A percentile compares a stretch with the other conserved stretches of the same genome.
These are phyloP conservation scores for Tanytarsus gracilentus DNA, from an alignment of 2,888 invertebrate genomes.

Conservation along the genomic window DNA sequence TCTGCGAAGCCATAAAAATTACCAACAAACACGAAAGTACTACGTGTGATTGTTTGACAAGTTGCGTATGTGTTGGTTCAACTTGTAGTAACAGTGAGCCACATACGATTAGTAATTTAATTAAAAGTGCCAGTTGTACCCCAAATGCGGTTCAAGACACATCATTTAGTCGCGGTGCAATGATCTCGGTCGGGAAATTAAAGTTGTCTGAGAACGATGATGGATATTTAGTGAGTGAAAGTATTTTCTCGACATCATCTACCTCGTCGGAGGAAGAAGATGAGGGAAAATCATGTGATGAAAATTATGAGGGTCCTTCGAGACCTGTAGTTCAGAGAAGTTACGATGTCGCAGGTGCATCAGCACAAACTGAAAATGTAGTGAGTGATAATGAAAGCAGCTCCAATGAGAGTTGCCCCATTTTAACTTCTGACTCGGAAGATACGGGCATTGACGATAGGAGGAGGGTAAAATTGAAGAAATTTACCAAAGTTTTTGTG, in stretches of 20 bases:
- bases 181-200: constrained; percentile 34
- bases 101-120: constrained; percentile 27
- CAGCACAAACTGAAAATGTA: constrained; percentile 32
- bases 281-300: constrained; percentile 35
- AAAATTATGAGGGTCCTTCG: constrained; percentile 10
- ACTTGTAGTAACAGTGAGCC: too few relatives aligned
- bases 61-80: not conserved
- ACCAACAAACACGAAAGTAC: constrained; percentile 22
- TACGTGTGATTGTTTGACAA: not conserved
- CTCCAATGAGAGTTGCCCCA: constrained; percentile 42
- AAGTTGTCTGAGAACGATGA: constrained; percentile 29
- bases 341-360: constrained; percentile 37
- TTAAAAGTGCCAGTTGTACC: constrained; percentile 27
- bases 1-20: constrained; percentile 27
- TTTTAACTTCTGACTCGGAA: constrained; percentile 44
- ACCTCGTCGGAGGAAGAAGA: constrained; percentile 46
- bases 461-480: constrained; percentile 45
- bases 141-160: constrained; percentile 23
- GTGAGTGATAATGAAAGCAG: constrained; percentile 36
- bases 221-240: constrained; percentile 47
- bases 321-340: constrained; percentile 37
- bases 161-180: constrained; percentile 30
- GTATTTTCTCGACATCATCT: constrained; percentile 50
- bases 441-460: constrained; percentile 50
- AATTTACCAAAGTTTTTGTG: constrained; percentile 58